Base-by-base conservation (phyloP, 1,140 invertebrate species). In the Macrocentrus cingulum region DNA sequence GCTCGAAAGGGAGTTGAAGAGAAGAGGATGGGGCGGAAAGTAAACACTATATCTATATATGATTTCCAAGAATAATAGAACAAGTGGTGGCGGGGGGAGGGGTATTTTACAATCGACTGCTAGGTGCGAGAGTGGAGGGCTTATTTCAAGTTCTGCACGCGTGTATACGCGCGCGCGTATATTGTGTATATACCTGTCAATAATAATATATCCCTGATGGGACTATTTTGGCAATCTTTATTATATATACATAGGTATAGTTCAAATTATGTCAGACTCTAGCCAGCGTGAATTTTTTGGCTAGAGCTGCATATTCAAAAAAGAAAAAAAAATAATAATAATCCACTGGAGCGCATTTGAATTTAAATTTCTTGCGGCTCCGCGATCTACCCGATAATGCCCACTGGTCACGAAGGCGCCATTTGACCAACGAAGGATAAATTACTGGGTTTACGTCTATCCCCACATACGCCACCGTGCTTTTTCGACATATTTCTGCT, bases 21-120 rank as follows among this genome's bases (percentile, higher is more conserved):
- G 23, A 49, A 16, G 18, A 32, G 36, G 13, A 15, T n/a, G n/a
- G n/a, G n/a, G n/a, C 13, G 8, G 29, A 13, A 11, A 13, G 25
- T 8, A 42, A n/a, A 29, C 7, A 50, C 15, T 20, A 19, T 57
- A 25, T 32, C 19, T 49, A 51, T 44, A 58, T 25, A 29, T 20
- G 36, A 58, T 58, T 58, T 58, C 56, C 48, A 58, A 16, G 56
- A 58, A 58, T 58, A 58, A 58, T 51, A 58, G 50, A 52, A 20
- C n/a, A n/a, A n/a, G n/a, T n/a, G 44, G 29, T 16, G 19, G 44
- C 36, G 29, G 29, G 32, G 25, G 18, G 9, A 22, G 37, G 18
- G 37, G 37, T 39, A 51, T 46, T 58, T 51, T 58, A 57, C 45
- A 57, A 50, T 57, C 55, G 45, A 36, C 32, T 34, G 13, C 19